Evolutionary conservation across 2,797 vertebrate genomes (phyloP), one percentile per base, ranked within the genome.

Genomic region (Cyprinella venusta): DNA sequence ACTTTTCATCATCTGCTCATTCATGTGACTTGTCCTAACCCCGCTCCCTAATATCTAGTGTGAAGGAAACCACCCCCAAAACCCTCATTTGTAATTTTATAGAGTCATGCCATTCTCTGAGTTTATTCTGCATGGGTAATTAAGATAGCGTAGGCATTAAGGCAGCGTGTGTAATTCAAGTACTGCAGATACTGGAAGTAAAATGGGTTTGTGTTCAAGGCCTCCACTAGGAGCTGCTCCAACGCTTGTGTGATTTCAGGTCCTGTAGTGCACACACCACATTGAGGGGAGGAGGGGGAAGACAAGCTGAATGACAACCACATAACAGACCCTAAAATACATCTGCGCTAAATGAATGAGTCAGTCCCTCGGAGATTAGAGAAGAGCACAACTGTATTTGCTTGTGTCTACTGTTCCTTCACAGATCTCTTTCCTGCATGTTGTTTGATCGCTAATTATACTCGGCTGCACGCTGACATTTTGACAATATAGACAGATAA

Each of bases 211-310:
- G 84, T 88, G 77, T 88, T 82, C 81, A 52, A n/a, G 78, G 56
- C 72, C 80, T 86, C 87, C 87, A 88, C 88, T 86, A 89, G 86
- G 88, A 87, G 88, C 84, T 82, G 87, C 89, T 87, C 86, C 80
- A 76, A 76, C 68, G 78, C 86, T 82, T 84, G 86, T 82, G 86
- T 86, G 75, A 63, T 79, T 81, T 80, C 86, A 48, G 65, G 68
- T 79, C 63, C 42, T 59, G 75, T 76, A 45, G 65, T 45, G 59
- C 42, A 71, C 16, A 36, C 40, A 13, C 19, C 21, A 56, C 54
- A 56, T 56, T 56, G 21, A 4, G 16, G 45, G 33, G 26, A 42
- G 48, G 24, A 19, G 16, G 80, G 33, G 71, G 79, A 74, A 76
- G 63, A 79, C 63, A 65, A 24, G 21, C 38, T 76, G 82, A 82